A percentile compares a stretch with the other conserved stretches of the same genome.
Evolutionary conservation across 2,113 vertebrate genomes (phyloP).

Genomic region (Mystacornis crossleyi): DNA sequence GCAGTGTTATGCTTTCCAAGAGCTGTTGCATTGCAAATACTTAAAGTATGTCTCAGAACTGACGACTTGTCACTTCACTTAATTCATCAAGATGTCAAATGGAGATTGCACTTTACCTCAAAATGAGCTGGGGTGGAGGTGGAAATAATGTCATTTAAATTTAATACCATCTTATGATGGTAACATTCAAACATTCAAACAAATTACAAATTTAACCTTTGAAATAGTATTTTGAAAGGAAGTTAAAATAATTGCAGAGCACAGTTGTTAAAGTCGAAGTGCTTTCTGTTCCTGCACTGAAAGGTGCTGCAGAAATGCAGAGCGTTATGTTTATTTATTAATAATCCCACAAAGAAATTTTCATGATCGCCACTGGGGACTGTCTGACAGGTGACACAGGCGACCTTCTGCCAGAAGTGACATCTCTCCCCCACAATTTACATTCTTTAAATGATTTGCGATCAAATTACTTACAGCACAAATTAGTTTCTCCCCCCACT

Average conservation of each 20-base stretch:
- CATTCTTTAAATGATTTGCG: slow-evolving; percentile 58
- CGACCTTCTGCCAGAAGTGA: slow-evolving; percentile 59
- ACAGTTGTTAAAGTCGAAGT: neutral
- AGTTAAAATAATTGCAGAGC: neutral
- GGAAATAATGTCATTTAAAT: neutral
- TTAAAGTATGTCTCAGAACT: neutral
- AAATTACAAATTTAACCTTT: slow-evolving; percentile 3
- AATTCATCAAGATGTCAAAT: neutral
- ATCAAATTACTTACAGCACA: slow-evolving; percentile 57
- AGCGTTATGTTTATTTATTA: slow-evolving; percentile 65
- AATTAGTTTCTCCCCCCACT: neutral
- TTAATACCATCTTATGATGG: neutral
- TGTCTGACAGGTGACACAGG: slow-evolving; percentile 57
- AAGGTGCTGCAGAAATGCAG: slow-evolving; percentile 17
- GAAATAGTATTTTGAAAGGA: neutral
- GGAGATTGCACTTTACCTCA: neutral
- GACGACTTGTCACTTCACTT: neutral
- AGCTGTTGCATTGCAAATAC: neutral
- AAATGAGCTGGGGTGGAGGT: neutral
- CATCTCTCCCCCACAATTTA: slow-evolving; percentile 60
- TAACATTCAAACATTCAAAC: neutral
- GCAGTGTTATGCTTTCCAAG: neutral
- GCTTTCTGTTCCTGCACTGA: neutral
- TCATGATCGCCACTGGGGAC: slow-evolving; percentile 46
- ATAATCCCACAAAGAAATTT: slow-evolving; percentile 46